These are phyloP conservation scores for Hypomecis atomaria DNA, from an alignment of 2,888 invertebrate species.

Conservation along the genomic window DNA sequence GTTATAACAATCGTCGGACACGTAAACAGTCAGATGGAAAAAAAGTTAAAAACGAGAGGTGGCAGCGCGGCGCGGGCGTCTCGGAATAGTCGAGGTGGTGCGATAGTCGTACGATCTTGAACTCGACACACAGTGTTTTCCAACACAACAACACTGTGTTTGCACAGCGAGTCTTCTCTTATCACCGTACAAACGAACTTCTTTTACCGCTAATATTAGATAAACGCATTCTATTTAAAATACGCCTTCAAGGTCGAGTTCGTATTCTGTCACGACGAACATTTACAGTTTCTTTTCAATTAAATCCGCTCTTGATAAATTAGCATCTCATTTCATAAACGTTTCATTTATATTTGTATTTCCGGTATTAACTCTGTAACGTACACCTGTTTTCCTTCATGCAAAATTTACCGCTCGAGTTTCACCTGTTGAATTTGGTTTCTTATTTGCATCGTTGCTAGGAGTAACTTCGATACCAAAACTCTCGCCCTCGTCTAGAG, in stretches of 20 bases:
- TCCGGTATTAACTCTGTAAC: conserved; percentile 1
- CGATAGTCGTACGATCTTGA: conserved; percentile 69
- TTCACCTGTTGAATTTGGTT: conserved; percentile 3
- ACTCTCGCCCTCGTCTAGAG: too few species aligned
- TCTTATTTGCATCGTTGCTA: neutral
- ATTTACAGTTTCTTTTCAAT: conserved; percentile 11
- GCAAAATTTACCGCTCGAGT: neutral
- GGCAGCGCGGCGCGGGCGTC: conserved; percentile 26
- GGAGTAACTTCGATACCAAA: neutral
- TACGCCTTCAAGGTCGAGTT: conserved; percentile 26
- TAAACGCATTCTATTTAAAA: conserved; percentile 25
- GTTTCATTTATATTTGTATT: neutral
- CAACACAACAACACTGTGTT: conserved; percentile 46
- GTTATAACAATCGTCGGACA: conserved; percentile 35
- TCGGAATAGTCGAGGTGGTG: conserved; percentile 59
- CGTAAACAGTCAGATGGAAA: conserved; percentile 40
- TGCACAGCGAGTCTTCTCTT: conserved; percentile 30
- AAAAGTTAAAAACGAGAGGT: conserved; percentile 48
- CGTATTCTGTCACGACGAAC: conserved; percentile 16
- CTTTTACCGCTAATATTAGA: conserved; percentile 25
- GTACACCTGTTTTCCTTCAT: conserved; percentile 9
- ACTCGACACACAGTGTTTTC: conserved; percentile 49
- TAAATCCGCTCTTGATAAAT: neutral
- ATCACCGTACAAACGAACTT: conserved; percentile 16
- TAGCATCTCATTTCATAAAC: neutral